Conservation (phyloP, 2,113 vertebrate species). For the Catagonus wagneri region DNA sequence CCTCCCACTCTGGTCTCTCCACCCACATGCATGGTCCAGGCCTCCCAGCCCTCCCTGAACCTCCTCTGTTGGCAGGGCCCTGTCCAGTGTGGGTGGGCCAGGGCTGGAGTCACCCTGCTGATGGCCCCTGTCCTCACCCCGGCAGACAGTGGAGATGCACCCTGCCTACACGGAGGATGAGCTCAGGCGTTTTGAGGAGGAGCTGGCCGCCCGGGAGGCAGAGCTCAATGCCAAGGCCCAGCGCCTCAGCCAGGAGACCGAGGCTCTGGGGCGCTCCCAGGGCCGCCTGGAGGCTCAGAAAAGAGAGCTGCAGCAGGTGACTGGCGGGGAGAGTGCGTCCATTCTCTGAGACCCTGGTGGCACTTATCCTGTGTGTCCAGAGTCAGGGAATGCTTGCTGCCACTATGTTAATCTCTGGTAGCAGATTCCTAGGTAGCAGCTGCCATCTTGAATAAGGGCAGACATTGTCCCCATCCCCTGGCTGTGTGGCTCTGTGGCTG, state of each 20-base stretch:
- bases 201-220: constrained; percentile 90
- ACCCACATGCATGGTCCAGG: not conserved
- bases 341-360: not conserved
- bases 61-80: not conserved
- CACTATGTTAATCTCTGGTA: rapidly evolving
- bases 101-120: rapidly evolving
- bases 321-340: not conserved
- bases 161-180: constrained; percentile 93
- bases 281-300: constrained; percentile 94
- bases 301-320: constrained; percentile 95
- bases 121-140: not conserved
- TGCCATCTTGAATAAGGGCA: not conserved
- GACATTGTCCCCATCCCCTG: not conserved
- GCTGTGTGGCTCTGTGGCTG: not conserved
- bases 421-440: rapidly evolving
- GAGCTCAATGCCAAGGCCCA: constrained; percentile 91
- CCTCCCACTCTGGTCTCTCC: not conserved
- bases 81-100: no score
- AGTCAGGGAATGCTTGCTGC: not conserved
- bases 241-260: constrained; percentile 91
- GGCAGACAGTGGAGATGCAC: constrained; percentile 92
- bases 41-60: not conserved
- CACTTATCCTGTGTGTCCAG: not conserved
- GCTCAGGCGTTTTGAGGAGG: constrained; percentile 91
- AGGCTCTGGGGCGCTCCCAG: constrained; percentile 91